Percentiles rank a stretch among this genome's conserved stretches.
phyloP scores from a whole-genome alignment of 2,113 vertebrate genomes.

The Salvator merianae region DNA sequence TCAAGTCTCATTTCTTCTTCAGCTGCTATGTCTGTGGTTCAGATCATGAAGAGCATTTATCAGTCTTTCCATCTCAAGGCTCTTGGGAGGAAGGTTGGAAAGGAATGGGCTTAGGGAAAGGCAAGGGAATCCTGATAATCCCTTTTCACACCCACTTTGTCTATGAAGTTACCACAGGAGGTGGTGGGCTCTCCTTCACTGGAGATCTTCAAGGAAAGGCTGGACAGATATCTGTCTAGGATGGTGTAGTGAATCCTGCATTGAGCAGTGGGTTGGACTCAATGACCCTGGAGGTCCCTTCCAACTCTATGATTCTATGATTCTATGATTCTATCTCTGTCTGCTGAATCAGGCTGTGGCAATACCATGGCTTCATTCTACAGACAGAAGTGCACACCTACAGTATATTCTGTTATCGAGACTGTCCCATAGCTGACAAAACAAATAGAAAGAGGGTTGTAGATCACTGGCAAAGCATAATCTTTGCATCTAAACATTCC shows the following conservation, averaged over 20 bases:
- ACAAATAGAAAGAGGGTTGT: background rate
- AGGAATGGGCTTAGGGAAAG: background rate
- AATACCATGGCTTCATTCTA: background rate
- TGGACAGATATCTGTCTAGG: too few relatives aligned
- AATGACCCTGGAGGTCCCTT: too few relatives aligned
- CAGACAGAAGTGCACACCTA: background rate
- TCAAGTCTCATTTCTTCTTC: constrained; percentile 24
- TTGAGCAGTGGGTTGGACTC: too few relatives aligned
- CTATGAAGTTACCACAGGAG: background rate
- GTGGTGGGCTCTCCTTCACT: too few relatives aligned
- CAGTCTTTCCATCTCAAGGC: constrained; percentile 32
- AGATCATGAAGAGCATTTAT: constrained; percentile 37
- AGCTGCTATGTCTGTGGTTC: background rate
- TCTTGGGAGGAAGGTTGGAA: background rate
- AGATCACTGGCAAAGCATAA: background rate
- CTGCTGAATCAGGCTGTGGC: background rate
- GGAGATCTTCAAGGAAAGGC: too few relatives aligned
- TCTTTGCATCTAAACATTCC: too few relatives aligned
- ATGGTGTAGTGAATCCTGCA: too few relatives aligned
- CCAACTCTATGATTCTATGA: too few relatives aligned
- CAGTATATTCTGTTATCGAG: background rate
- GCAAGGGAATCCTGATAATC: background rate
- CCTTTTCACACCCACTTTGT: constrained; percentile 16
- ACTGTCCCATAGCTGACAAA: background rate
- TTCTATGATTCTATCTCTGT: too few relatives aligned